Conservation (phyloP, 2,888 invertebrate species). For the Conistra vaccinii region DNA sequence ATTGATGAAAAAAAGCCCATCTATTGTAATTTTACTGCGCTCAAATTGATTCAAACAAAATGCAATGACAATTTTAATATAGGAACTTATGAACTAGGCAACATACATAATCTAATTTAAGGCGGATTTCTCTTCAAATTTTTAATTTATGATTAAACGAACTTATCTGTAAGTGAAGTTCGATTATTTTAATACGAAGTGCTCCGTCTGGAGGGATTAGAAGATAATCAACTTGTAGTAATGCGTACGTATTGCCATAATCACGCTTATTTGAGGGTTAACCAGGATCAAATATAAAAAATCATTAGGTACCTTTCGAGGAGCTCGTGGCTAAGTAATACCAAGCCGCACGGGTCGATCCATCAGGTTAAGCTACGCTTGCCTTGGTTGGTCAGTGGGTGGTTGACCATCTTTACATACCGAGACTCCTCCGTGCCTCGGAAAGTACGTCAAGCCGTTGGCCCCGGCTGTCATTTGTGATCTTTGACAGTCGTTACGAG, state of each 20-base stretch:
- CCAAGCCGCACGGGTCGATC: no score
- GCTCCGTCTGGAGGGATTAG: background rate
- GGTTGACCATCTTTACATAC: no score
- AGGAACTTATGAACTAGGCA: slow-evolving; percentile 32
- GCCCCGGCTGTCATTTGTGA: no score
- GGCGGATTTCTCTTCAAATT: slow-evolving; percentile 50
- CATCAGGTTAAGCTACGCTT: no score
- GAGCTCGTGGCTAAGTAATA: no score
- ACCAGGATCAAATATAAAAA: background rate
- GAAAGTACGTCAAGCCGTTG: no score
- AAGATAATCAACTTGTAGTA: background rate
- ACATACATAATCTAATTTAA: slow-evolving; percentile 34
- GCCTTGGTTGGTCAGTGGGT: no score
- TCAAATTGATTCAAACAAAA: slow-evolving; percentile 15
- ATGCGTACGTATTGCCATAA: background rate
- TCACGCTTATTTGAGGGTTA: background rate
- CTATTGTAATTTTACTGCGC: background rate
- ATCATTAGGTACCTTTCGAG: no score
- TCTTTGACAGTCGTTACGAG: no score
- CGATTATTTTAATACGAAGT: background rate
- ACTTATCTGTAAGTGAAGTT: background rate
- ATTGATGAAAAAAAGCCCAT: no score
- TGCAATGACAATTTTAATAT: background rate
- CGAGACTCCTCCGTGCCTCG: no score
- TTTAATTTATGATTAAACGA: background rate